Base-by-base conservation (phyloP, 2,113 vertebrate species). In the Edolisoma coerulescens region DNA sequence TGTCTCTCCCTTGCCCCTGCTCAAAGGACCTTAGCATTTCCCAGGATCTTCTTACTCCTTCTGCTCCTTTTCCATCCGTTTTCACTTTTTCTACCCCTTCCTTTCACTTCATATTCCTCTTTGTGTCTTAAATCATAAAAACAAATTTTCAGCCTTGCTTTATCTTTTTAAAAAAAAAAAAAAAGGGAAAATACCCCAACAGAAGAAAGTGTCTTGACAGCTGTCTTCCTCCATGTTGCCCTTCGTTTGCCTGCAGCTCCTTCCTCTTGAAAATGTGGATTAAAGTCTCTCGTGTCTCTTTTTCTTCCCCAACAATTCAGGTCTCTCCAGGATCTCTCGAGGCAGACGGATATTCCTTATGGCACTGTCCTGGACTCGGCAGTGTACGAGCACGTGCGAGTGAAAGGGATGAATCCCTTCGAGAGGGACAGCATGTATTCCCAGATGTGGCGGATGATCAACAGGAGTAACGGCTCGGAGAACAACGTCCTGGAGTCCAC, bases 401-500 rank as follows among this genome's bases (percentile, higher is more conserved):
- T 98, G 97, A 99, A 99, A 93, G 98, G 99, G 10, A 98, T 99
- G 99, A 99, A 99, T 93, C 99, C 99, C 83, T 99, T 99, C 15
- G 99, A 99, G 98, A 98, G 99, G 93, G 99, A 99, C 96, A 99
- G 99, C 95, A 99, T 99, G 99, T 99, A 99, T 93, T 98, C 99
- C 50, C 99, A 99, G 96, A 99, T 99, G 99, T 99, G 99, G 99
- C 95, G 99, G 39, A 99, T 99, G 99, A 99, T 99, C 89, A 99
- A 99, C 97, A 98, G 98, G 80, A 99, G 99, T n/a, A 99, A 99
- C 4, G 99, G 99, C 60, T 98, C 98, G 0, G 99, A 99, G 84
- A 99, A 99, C 98, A 99, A 99, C 2, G 99, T 99, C 17, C 97
- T 99, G 84, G 99, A 99, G 93, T 99, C 99, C 2, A 98, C 98